Conservation (phyloP, 2,888 invertebrate genomes). For the Melanotus villosus region DNA sequence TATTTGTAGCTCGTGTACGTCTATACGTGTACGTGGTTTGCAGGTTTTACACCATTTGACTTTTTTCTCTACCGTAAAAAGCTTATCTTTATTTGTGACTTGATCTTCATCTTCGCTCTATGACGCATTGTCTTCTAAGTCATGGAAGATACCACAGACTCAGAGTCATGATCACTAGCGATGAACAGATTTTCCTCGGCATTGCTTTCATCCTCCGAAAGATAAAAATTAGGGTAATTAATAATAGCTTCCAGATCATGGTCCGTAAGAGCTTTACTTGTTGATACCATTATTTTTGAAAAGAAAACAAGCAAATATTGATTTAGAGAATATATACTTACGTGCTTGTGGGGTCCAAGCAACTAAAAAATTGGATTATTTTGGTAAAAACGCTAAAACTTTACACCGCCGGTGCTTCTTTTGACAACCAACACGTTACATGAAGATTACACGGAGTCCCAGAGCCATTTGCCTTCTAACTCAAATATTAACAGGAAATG, state of each 20-base stretch:
- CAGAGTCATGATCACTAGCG: too few species aligned
- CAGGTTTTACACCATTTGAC: not conserved
- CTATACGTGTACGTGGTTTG: conserved; percentile 10
- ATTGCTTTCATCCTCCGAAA: not conserved
- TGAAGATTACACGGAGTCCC: not conserved
- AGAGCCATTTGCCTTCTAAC: not conserved
- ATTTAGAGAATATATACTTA: conserved; percentile 3
- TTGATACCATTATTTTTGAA: conserved; percentile 5
- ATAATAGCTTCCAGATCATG: not conserved
- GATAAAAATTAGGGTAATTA: not conserved
- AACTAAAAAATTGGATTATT: not conserved
- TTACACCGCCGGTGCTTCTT: not conserved
- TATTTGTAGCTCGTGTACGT: conserved; percentile 8
- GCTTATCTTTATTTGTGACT: not conserved
- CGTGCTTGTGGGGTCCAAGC: conserved; percentile 5
- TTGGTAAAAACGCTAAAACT: not conserved
- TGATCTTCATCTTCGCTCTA: conserved; percentile 1
- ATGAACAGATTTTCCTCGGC: not conserved
- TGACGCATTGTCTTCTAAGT: too few species aligned
- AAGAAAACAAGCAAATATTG: not conserved
- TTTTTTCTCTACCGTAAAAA: conserved; percentile 6
- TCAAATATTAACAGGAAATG: not conserved
- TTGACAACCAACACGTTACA: not conserved
- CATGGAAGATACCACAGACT: too few species aligned
- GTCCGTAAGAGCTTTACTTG: conserved; percentile 15